Evolutionary conservation across 1,140 invertebrate genomes (phyloP).

Genomic region (Drosophila fuyamai): DNA sequence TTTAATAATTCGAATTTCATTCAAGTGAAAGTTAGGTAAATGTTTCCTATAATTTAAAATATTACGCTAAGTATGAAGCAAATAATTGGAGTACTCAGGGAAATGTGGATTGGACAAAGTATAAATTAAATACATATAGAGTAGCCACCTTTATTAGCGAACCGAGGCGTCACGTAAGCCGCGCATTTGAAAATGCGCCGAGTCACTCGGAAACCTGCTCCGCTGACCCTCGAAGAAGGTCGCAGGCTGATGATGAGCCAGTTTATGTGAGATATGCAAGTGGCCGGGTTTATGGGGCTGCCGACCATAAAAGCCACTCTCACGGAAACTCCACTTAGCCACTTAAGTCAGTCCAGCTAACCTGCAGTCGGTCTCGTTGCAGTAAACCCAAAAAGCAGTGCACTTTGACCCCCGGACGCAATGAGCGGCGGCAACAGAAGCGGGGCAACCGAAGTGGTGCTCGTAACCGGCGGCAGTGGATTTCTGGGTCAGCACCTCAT

Average conservation of each 20-base stretch:
- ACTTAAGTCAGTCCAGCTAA: conserved; percentile 20
- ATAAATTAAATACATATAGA: conserved; percentile 20
- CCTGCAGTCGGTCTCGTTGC: conserved; percentile 45
- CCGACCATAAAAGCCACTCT: conserved; percentile 44
- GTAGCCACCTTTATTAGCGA: conserved; percentile 39
- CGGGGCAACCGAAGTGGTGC: conserved; percentile 61
- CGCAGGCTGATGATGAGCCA: conserved; percentile 50
- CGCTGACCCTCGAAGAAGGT: conserved; percentile 69
- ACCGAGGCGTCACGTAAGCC: conserved; percentile 50
- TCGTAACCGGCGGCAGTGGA: conserved; percentile 87
- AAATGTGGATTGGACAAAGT: conserved; percentile 10
- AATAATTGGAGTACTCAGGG: conserved; percentile 11
- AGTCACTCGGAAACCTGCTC: conserved; percentile 60
- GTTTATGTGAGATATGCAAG: conserved; percentile 36
- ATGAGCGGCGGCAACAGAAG: conserved; percentile 50
- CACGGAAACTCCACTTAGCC: conserved; percentile 37
- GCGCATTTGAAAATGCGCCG: conserved; percentile 43
- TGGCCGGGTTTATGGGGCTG: conserved; percentile 23
- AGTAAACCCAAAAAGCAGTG: conserved; percentile 25
- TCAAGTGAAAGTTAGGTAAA: neutral
- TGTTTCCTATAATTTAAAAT: conserved; percentile 4
- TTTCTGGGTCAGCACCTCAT: conserved; percentile 89
- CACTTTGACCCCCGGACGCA: conserved; percentile 39
- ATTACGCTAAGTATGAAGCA: conserved; percentile 6
- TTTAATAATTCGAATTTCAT: neutral